These are phyloP conservation scores for Microtus pennsylvanicus DNA, from an alignment of 2,113 vertebrate genomes.

Conservation along the genomic window DNA sequence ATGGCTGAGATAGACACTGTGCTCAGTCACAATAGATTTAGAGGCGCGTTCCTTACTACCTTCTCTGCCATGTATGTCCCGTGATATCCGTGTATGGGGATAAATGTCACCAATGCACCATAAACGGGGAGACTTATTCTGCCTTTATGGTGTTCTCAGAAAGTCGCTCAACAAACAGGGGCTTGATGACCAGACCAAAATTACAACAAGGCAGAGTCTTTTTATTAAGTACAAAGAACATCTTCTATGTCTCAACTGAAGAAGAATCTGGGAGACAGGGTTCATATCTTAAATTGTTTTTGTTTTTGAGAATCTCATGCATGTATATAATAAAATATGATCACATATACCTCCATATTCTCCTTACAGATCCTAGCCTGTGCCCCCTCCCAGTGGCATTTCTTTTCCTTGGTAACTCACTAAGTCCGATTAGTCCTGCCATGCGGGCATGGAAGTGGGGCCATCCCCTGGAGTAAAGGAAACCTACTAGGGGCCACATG, in stretches of 20 bases:
- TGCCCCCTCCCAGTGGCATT: neutral
- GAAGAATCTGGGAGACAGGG: neutral
- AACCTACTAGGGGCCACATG: neutral
- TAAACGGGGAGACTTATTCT: neutral
- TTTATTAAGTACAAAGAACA: neutral
- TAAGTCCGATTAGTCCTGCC: neutral
- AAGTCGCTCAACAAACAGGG: slow-evolving; percentile 44
- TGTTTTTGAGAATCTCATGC: neutral
- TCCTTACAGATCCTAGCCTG: neutral
- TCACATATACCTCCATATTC: neutral
- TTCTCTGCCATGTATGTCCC: neutral
- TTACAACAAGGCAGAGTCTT: neutral
- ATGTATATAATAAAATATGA: neutral
- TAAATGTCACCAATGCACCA: neutral
- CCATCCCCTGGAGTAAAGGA: neutral
- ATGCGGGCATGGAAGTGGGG: neutral
- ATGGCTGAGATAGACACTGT: neutral
- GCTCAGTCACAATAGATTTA: neutral
- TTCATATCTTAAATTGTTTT: neutral
- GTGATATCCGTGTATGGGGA: neutral
- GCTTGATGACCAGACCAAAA: slow-evolving; percentile 18
- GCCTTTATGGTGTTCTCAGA: neutral
- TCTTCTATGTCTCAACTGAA: slow-evolving; percentile 9
- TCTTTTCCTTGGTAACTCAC: neutral
- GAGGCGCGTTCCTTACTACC: neutral